Evolutionary conservation across 2,888 invertebrate species (phyloP), one percentile per base, ranked within the genome.

Genomic region (Lasioglossum villosulum): DNA sequence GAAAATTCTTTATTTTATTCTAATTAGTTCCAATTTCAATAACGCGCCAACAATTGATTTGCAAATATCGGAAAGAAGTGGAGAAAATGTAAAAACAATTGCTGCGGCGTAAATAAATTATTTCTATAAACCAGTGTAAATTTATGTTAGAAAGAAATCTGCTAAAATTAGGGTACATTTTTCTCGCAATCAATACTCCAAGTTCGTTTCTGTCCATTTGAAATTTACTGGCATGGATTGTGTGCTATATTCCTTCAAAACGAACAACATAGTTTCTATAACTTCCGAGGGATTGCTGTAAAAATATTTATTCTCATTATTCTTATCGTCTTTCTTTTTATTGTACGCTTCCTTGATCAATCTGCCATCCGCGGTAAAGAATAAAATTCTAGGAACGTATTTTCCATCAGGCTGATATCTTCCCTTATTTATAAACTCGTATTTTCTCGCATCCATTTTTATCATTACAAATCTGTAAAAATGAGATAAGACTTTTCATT

Each of bases 331-430:
- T 6, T 96, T 96, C 19, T 96, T 95, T 90, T 96, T 96, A 93
- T 97, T 97, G 90, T 95, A 96, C 34, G 97, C 96, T 23, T 96
- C 96, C 6, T 94, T 91, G 91, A 96, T 96, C 0, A 97, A 95
- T 30, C 94, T 90, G 0, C 97, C 97, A 78, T 95, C 94, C 19
- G 96, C 95, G 82, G 96, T 96, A 81, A 97, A 95, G 94, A 97
- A 97, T 42, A 97, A 94, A 59, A 97, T 96, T 91, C 97, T 96
- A 6, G 97, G 97, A 93, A 97, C 96, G 90, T 97, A 97, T 30
- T 95, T 96, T 8, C 97, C 97, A 91, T 97, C 97, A 0, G 97
- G 97, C 4, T 96, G 95, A 91, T 96, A 97, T 82, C 94, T 93
- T 42, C 92, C 93, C 73, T 95, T 96, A 5, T 95, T 94, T 0